Evolutionary conservation across 2,888 invertebrate genomes (phyloP).

Genomic region (Philereme vetulata): DNA sequence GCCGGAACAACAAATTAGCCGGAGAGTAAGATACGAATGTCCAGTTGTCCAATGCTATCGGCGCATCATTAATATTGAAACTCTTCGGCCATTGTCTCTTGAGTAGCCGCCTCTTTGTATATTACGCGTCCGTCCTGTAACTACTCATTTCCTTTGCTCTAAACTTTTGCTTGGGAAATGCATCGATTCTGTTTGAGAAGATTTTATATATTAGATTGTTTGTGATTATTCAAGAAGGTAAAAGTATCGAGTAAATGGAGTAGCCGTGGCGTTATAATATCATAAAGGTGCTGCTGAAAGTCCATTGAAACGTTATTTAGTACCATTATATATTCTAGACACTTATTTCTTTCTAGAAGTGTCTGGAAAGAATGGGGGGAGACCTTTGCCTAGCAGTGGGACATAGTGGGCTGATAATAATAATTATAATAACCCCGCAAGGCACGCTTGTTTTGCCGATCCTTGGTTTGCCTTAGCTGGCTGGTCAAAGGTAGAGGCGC

Average conservation of each 20-base stretch:
- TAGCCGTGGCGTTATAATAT: too few relatives aligned
- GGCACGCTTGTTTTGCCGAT: too few relatives aligned
- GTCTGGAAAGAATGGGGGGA: too few relatives aligned
- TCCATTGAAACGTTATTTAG: too few relatives aligned
- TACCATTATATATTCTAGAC: too few relatives aligned
- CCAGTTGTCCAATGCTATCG: constrained; percentile 25
- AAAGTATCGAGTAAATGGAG: background rate
- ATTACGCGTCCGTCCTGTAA: constrained; percentile 68
- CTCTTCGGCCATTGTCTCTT: constrained; percentile 74
- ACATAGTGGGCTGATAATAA: too few relatives aligned
- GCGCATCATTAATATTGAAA: constrained; percentile 82
- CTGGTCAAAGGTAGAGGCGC: too few relatives aligned
- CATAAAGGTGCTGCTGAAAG: too few relatives aligned
- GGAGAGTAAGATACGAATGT: constrained; percentile 4
- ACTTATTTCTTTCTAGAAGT: too few relatives aligned
- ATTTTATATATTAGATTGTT: background rate
- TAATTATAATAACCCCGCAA: too few relatives aligned
- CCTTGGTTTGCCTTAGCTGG: too few relatives aligned
- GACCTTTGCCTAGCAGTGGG: too few relatives aligned
- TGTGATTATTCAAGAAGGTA: background rate
- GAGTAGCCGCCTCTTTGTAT: constrained; percentile 75
- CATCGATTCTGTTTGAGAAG: constrained; percentile 39
- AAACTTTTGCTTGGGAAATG: constrained; percentile 65
- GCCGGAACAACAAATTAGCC: background rate
- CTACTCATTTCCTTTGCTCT: constrained; percentile 74